Base-by-base conservation (phyloP, 2,113 vertebrate genomes). In the Solenodon paradoxus region DNA sequence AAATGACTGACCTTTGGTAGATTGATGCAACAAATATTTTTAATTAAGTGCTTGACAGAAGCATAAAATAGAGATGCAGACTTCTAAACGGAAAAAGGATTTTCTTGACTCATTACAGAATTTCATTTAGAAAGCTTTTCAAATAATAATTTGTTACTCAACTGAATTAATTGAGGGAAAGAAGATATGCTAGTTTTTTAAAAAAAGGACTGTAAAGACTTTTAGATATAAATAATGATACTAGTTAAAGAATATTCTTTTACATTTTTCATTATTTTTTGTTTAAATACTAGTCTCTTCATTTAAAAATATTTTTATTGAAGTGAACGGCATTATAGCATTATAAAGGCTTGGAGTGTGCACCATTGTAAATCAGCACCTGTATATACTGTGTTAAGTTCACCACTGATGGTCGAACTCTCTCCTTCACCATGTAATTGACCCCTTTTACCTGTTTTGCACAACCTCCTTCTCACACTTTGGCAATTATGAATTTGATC, bases 121-220 rank as follows among this genome's bases (percentile, higher is more conserved):
- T 77, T 64, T 38, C 9, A 79, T 81, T 81, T 82, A 84, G 90
- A 71, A 72, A 88, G 47, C 40, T 84, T 85, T 49, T 57, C 2
- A 66, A 83, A 79, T 89, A 69, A 75, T 8, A 53, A 89, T 45
- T 63, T 91, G 26, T 88, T 84, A 78, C 13, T 91, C 49, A 74
- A 19, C 24, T 81, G 47, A 88, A 7, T 83, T 83, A 90, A 74
- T 30, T 80, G 28, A 42, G 88, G 32, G 66, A 96, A 89, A 82
- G 17, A 64, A 95, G 22, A 80, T 72, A 77, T 32, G 8, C 45
- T 87, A 63, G 83, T 74, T 94, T 78, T 69, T 47, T 51, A 81
- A 89, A 88, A 69, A 35, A 91, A 88, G 40, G 71, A 71, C 87
- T 88, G 68, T 38, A n/a, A 64, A 94, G 47, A 90, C 16, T 79